A percentile compares a stretch with the other conserved stretches of the same genome.
Conservation (phyloP, 2,797 vertebrate genomes). For the Gephyroberyx darwinii region DNA sequence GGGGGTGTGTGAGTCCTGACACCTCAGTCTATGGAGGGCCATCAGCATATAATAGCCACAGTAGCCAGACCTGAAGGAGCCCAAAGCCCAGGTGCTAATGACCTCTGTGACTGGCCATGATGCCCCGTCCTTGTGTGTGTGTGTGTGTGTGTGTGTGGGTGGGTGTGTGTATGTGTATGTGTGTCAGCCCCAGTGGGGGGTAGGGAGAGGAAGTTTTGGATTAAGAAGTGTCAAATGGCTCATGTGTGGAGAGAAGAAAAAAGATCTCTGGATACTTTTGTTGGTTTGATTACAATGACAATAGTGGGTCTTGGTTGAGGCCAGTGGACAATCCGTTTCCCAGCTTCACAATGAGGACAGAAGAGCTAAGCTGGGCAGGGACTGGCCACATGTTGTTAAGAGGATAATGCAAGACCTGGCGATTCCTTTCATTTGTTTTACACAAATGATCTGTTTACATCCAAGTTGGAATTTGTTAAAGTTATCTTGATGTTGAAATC, state of each 20-base stretch:
- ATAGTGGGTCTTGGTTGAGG: slow-evolving; percentile 41
- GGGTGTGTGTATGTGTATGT: slow-evolving; percentile 15
- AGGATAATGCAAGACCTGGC: background rate
- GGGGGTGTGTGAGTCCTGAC: slow-evolving; percentile 55
- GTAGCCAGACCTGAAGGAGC: slow-evolving; percentile 58
- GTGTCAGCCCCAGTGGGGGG: slow-evolving; percentile 28
- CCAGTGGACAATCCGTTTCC: slow-evolving; percentile 41
- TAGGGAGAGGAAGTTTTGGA: slow-evolving; percentile 55
- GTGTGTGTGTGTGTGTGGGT: slow-evolving; percentile 11
- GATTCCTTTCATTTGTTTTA: background rate
- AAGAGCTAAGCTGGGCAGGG: slow-evolving; percentile 22
- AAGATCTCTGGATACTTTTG: slow-evolving; percentile 40
- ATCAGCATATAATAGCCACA: slow-evolving; percentile 46
- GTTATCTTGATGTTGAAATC: no score
- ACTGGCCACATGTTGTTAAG: background rate
- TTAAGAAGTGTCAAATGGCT: slow-evolving; percentile 61
- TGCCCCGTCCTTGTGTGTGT: slow-evolving; percentile 31
- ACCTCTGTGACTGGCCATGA: slow-evolving; percentile 53
- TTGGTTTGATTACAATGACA: slow-evolving; percentile 63
- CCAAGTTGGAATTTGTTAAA: no score
- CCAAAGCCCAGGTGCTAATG: slow-evolving; percentile 67
- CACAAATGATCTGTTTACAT: no score
- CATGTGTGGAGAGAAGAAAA: slow-evolving; percentile 36
- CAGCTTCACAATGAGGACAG: slow-evolving; percentile 36
- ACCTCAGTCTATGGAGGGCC: slow-evolving; percentile 43